A percentile compares a stretch with the other conserved stretches of the same genome.
These are phyloP conservation scores for Phoronis australis DNA, from an alignment of 2,888 invertebrate species.

Conservation along the genomic window DNA sequence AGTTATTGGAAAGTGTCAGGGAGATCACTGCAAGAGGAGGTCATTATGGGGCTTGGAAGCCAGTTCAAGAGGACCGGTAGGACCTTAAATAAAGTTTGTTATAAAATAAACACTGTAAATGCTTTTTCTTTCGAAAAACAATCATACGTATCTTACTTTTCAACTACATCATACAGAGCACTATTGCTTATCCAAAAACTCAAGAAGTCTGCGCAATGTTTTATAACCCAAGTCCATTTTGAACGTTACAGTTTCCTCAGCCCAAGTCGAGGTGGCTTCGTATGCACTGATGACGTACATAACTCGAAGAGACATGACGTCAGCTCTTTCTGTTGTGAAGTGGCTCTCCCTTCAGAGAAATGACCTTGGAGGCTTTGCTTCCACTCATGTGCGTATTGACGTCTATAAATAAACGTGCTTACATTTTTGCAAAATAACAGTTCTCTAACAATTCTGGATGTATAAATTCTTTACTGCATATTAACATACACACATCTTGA, in stretches of 20 bases:
- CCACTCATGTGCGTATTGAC: slow-evolving; percentile 62
- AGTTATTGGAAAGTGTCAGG: too few relatives aligned
- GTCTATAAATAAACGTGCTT: neutral
- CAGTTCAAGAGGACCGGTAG: neutral
- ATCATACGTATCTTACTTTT: too few relatives aligned
- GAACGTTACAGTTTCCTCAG: slow-evolving; percentile 8
- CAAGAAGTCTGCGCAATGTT: too few relatives aligned
- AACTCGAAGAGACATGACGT: slow-evolving; percentile 57
- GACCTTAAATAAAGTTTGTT: too few relatives aligned
- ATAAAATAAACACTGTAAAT: too few relatives aligned
- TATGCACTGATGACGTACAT: slow-evolving; percentile 63
- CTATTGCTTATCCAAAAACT: too few relatives aligned
- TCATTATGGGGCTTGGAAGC: neutral
- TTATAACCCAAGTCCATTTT: too few relatives aligned
- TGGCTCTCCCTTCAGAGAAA: slow-evolving; percentile 62
- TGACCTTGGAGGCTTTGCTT: slow-evolving; percentile 42
- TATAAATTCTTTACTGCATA: neutral
- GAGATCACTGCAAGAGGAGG: neutral
- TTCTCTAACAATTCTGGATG: neutral
- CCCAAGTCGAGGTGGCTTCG: slow-evolving; percentile 63
- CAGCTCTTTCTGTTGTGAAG: slow-evolving; percentile 62
- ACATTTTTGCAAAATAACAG: neutral
- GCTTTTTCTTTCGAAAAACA: too few relatives aligned
- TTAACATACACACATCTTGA: neutral
- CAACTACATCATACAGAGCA: too few relatives aligned